These are phyloP conservation scores for Heliconius sara DNA, from an alignment of 2,888 invertebrate species.

Conservation along the genomic window DNA sequence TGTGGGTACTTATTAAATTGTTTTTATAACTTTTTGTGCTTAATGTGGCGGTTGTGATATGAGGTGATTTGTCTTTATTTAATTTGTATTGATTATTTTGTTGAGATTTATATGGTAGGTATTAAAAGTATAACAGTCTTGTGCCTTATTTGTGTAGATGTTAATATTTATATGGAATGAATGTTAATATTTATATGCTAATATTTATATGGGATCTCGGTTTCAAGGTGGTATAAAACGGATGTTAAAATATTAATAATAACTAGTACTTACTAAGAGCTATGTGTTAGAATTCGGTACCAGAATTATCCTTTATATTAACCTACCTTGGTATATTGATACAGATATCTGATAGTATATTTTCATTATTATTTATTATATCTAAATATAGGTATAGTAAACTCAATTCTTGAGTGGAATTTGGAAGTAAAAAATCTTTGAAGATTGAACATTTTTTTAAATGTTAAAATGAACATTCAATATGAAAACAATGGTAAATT, in stretches of 20 bases:
- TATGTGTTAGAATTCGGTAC: too few relatives aligned
- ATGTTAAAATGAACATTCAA: background rate
- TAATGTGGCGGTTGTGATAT: conserved; percentile 41
- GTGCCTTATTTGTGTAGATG: too few relatives aligned
- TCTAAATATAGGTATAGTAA: too few relatives aligned
- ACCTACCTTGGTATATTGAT: too few relatives aligned
- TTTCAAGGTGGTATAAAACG: background rate
- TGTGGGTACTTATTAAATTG: conserved; percentile 55
- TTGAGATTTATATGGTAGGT: background rate
- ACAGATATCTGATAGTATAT: too few relatives aligned
- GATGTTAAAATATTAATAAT: background rate
- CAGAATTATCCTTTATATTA: too few relatives aligned
- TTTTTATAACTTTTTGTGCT: conserved; percentile 49
- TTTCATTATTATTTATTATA: too few relatives aligned
- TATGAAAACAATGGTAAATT: background rate
- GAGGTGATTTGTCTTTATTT: conserved; percentile 34
- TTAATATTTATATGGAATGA: too few relatives aligned
- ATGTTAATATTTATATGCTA: too few relatives aligned
- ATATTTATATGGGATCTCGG: background rate
- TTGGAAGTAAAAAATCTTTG: background rate
- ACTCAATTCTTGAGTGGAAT: too few relatives aligned
- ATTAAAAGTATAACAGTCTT: too few relatives aligned
- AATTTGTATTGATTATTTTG: conserved; percentile 12
- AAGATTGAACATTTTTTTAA: background rate
- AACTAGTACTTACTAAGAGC: background rate